Conservation (phyloP, 2,888 invertebrate species). For the Mesorhabditis belari region DNA sequence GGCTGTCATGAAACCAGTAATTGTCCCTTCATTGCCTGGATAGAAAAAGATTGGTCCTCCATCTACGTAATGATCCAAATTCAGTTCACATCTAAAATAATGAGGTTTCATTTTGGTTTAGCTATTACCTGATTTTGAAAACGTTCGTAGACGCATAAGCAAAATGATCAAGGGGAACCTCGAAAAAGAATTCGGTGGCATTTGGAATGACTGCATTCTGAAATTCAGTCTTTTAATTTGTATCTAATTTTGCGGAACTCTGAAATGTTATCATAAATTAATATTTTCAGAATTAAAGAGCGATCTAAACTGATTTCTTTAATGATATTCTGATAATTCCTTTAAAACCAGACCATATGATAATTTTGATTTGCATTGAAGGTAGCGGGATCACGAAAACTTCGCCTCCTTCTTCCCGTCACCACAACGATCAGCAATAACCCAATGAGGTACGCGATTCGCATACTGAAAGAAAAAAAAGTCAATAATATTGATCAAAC, state of each 20-base stretch:
- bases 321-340: too few relatives aligned
- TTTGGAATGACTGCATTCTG: background rate
- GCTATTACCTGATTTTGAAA: background rate
- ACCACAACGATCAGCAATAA: too few relatives aligned
- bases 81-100: background rate
- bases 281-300: background rate
- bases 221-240: too few relatives aligned
- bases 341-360: too few relatives aligned
- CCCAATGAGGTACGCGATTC: too few relatives aligned
- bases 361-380: too few relatives aligned
- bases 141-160: background rate
- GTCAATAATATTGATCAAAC: too few relatives aligned
- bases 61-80: slow-evolving; percentile 55
- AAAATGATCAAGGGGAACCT: background rate
- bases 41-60: slow-evolving; percentile 78
- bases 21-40: slow-evolving; percentile 90
- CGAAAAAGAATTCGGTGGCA: background rate
- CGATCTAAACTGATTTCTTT: too few relatives aligned
- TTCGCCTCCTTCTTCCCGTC: too few relatives aligned
- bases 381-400: too few relatives aligned
- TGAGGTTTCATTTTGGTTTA: background rate
- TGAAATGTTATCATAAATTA: background rate
- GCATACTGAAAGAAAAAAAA: too few relatives aligned
- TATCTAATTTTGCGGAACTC: too few relatives aligned
- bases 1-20: slow-evolving; percentile 79